Evolutionary conservation across 2,113 vertebrate species (phyloP).

Genomic region (Penelope pileata): DNA sequence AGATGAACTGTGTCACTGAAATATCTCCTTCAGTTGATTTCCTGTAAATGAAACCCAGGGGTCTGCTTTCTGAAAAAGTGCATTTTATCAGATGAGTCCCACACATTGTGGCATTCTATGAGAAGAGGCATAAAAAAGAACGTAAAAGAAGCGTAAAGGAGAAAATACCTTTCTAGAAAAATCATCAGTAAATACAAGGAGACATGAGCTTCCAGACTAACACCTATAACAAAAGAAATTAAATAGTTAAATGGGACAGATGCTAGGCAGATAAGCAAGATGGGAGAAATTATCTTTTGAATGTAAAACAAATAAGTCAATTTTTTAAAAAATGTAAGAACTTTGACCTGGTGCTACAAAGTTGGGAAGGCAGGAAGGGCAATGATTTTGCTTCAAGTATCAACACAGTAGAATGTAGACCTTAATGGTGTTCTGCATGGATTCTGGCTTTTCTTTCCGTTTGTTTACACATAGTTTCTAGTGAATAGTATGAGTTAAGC

Average conservation of each 20-base stretch:
- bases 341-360: neutral
- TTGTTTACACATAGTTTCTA: neutral
- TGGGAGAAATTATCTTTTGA: neutral
- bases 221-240: neutral
- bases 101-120: neutral
- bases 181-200: neutral
- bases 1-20: fast-evolving
- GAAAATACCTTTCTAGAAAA: neutral
- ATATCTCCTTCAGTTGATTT: neutral
- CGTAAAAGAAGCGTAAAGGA: neutral
- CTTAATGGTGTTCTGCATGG: neutral
- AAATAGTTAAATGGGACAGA: neutral
- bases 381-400: neutral
- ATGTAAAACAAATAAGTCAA: neutral
- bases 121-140: neutral
- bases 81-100: neutral
- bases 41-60: fast-evolving
- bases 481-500: neutral
- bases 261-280: neutral
- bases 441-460: neutral
- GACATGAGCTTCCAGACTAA: neutral
- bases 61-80: neutral
- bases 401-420: neutral
- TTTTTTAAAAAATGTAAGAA: neutral
- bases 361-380: neutral